These are phyloP conservation scores for Diplodus sargus DNA, from an alignment of 2,797 vertebrate genomes.

Conservation along the genomic window DNA sequence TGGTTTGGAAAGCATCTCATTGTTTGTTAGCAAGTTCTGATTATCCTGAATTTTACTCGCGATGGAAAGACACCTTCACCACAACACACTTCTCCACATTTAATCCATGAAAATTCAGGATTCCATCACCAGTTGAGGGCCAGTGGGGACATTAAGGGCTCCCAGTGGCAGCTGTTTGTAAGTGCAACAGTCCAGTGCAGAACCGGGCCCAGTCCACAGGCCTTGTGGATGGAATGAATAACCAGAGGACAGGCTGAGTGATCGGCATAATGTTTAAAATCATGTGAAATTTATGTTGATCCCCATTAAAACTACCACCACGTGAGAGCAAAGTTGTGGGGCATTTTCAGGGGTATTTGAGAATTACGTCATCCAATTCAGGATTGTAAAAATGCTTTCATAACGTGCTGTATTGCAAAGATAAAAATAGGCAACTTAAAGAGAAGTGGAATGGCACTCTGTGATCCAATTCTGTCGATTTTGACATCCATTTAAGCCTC, in stretches of 20 bases:
- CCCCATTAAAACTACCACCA: neutral
- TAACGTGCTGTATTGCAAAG: neutral
- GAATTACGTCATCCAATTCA: neutral
- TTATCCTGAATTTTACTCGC: neutral
- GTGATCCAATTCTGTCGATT: neutral
- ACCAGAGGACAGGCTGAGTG: neutral
- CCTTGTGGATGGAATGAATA: neutral
- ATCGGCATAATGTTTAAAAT: neutral
- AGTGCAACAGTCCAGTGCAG: conserved; percentile 1
- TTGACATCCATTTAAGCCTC: no score
- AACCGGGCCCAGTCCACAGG: neutral
- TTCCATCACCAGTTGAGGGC: conserved; percentile 2
- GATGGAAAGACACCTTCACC: neutral
- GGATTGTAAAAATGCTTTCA: neutral
- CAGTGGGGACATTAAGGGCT: neutral
- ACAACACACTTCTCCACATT: neutral
- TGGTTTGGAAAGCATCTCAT: no score
- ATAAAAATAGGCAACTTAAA: neutral
- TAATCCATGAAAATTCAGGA: conserved; percentile 15
- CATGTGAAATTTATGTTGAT: neutral
- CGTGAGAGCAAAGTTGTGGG: neutral
- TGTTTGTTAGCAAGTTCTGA: neutral
- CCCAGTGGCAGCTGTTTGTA: conserved; percentile 11
- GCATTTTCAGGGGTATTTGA: no score
- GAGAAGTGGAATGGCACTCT: neutral